Conservation (phyloP, 2,888 invertebrate species). For the Sesia apiformis region DNA sequence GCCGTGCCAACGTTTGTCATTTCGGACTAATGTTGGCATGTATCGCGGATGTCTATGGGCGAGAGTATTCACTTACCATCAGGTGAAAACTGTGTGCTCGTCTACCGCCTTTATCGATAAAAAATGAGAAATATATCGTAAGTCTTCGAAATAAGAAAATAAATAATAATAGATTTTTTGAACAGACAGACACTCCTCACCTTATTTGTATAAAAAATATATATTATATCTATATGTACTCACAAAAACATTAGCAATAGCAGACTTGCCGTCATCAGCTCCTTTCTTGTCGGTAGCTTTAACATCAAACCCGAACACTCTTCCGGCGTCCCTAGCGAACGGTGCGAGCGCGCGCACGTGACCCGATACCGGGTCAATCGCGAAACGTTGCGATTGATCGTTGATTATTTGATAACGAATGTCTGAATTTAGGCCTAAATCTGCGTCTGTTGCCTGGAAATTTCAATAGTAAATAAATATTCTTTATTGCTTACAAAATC, state of each 20-base stretch:
- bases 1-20: too few species aligned
- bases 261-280: conserved; percentile 86
- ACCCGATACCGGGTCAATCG: conserved; percentile 84
- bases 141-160: too few species aligned
- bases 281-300: conserved; percentile 89
- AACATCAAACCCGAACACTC: conserved; percentile 89
- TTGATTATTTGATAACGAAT: conserved; percentile 87
- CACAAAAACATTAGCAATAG: conserved; percentile 90
- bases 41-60: too few species aligned
- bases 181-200: too few species aligned
- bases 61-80: too few species aligned
- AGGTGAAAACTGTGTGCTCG: too few species aligned
- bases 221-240: conserved; percentile 37
- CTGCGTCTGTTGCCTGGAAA: conserved; percentile 81
- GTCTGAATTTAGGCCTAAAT: conserved; percentile 83
- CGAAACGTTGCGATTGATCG: conserved; percentile 83
- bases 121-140: too few species aligned
- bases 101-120: too few species aligned
- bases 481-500: too few species aligned
- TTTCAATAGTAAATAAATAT: neutral
- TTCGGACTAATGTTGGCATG: too few species aligned
- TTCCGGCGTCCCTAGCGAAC: conserved; percentile 80
- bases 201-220: too few species aligned
- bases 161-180: too few species aligned
- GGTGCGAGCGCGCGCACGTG: conserved; percentile 82